A percentile compares a stretch with the other conserved stretches of the same genome.
Conservation (phyloP, 2,888 invertebrate species). For the Prosapia bicincta region DNA sequence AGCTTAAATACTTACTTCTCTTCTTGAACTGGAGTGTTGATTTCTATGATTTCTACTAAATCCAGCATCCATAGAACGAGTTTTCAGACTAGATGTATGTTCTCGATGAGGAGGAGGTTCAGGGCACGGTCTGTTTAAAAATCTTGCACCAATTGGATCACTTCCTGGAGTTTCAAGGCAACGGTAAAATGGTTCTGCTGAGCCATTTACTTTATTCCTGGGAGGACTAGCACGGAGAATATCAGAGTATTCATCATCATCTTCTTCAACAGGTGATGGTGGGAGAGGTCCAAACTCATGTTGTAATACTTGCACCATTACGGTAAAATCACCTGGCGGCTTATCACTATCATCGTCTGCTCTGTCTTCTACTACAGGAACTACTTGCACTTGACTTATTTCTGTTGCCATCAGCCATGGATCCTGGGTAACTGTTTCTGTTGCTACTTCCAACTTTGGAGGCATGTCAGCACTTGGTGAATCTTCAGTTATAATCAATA, state of each 20-base stretch:
- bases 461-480: background rate
- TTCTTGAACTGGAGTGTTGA: slow-evolving; percentile 45
- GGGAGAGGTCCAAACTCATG: slow-evolving; percentile 72
- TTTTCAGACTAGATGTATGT: slow-evolving; percentile 65
- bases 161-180: slow-evolving; percentile 39
- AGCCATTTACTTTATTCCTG: slow-evolving; percentile 37
- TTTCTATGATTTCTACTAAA: slow-evolving; percentile 52
- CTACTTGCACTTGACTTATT: slow-evolving; percentile 37
- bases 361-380: slow-evolving; percentile 34
- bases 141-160: slow-evolving; percentile 38
- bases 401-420: slow-evolving; percentile 39
- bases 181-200: slow-evolving; percentile 40
- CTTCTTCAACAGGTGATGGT: slow-evolving; percentile 79
- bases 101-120: slow-evolving; percentile 46
- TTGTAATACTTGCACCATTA: slow-evolving; percentile 61
- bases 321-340: slow-evolving; percentile 46
- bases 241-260: slow-evolving; percentile 71
- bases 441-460: slow-evolving; percentile 19
- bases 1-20: no score
- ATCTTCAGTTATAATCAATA: slow-evolving; percentile 6
- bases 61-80: slow-evolving; percentile 81
- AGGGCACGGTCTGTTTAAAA: slow-evolving; percentile 48
- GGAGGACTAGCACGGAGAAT: slow-evolving; percentile 53
- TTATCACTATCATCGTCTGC: slow-evolving; percentile 32
- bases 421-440: slow-evolving; percentile 30